These are phyloP conservation scores for Micrasema minimum DNA, from an alignment of 1,140 invertebrate genomes.

Conservation along the genomic window DNA sequence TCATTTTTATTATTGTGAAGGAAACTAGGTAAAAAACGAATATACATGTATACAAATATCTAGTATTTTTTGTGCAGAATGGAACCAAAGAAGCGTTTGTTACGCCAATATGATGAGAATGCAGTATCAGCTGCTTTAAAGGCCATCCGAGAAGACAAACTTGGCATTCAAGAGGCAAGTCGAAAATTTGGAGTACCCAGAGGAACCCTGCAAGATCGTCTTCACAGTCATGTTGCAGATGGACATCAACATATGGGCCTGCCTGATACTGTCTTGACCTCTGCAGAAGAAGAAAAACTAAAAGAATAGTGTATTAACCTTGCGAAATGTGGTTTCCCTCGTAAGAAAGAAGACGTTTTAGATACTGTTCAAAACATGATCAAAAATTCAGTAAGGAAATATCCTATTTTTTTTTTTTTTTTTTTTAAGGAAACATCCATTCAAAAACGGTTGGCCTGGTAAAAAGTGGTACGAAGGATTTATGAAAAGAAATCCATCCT, in stretches of 20 bases:
- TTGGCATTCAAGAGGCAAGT: neutral
- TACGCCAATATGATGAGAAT: neutral
- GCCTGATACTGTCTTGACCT: neutral
- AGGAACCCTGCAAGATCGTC: too few relatives aligned
- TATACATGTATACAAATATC: too few relatives aligned
- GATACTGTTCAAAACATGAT: constrained; percentile 5
- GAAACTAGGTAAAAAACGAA: too few relatives aligned
- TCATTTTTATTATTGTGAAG: too few relatives aligned
- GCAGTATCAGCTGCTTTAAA: neutral
- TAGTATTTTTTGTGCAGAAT: too few relatives aligned
- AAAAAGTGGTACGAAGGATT: constrained; percentile 5
- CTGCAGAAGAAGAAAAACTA: neutral
- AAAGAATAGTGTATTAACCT: constrained; percentile 3
- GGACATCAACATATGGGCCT: neutral
- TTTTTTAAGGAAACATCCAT: constrained; percentile 13
- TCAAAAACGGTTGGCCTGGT: constrained; percentile 8
- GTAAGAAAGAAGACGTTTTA: constrained; percentile 6
- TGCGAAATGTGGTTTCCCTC: constrained; percentile 4
- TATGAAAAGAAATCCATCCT: constrained; percentile 14
- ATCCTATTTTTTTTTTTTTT: too few relatives aligned
- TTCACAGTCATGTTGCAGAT: too few relatives aligned
- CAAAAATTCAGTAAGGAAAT: constrained; percentile 1
- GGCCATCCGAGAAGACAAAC: neutral
- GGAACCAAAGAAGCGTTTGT: too few relatives aligned
- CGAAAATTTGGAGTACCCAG: too few relatives aligned